These are phyloP conservation scores for Aldabrachelys gigantea DNA, from an alignment of 2,113 vertebrate genomes.

Conservation along the genomic window DNA sequence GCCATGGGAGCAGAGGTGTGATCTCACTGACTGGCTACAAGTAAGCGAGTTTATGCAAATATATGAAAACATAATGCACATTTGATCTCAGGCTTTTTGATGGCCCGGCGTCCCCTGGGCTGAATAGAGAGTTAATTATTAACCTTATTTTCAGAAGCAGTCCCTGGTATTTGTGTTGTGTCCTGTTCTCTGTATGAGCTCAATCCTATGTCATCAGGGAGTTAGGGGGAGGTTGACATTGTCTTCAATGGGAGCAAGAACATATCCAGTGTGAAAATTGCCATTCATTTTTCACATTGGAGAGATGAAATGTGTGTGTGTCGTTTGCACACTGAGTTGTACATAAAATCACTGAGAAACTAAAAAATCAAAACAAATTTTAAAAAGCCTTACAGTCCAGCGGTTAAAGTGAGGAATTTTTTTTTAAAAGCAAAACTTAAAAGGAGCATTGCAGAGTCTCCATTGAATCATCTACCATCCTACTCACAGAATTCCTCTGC, in stretches of 20 bases:
- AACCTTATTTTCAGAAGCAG: background rate
- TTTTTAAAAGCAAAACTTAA: background rate
- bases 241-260: background rate
- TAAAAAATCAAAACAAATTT: background rate
- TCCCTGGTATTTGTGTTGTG: background rate
- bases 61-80: background rate
- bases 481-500: conserved; percentile 22
- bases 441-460: background rate
- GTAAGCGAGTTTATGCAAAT: background rate
- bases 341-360: background rate
- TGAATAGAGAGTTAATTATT: background rate
- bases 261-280: background rate
- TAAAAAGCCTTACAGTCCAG: background rate
- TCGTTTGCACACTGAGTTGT: background rate
- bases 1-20: background rate
- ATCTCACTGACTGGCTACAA: background rate
- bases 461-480: conserved; percentile 8
- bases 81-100: background rate
- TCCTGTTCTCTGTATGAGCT: background rate
- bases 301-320: conserved; percentile 18
- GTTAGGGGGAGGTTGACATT: background rate
- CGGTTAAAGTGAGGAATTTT: background rate
- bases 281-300: background rate
- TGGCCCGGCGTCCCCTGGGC: background rate
- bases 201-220: background rate